These are phyloP conservation scores for Desmophyllum pertusum DNA, from an alignment of 92 coral and sea anemone species.

Conservation along the genomic window DNA sequence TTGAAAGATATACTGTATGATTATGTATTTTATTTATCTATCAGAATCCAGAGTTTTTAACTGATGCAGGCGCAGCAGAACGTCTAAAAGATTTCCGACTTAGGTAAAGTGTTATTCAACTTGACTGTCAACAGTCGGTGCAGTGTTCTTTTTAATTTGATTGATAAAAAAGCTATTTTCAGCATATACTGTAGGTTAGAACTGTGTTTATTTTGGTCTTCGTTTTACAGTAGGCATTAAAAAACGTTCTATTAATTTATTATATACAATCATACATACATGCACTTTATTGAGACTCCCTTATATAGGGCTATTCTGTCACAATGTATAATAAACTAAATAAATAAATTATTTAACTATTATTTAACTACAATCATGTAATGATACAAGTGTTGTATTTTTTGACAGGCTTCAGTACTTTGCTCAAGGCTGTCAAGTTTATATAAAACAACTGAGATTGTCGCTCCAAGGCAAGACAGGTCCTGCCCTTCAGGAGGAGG, in stretches of 20 bases:
- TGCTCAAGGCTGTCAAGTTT: constrained; percentile 98
- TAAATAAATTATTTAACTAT: no score
- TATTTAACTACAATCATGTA: no score
- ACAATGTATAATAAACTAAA: no score
- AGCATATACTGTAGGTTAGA: background rate
- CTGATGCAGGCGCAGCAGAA: constrained; percentile 76
- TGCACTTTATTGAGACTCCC: no score
- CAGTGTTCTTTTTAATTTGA: background rate
- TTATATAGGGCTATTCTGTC: no score
- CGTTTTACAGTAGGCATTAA: background rate
- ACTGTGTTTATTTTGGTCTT: background rate
- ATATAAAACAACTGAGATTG: constrained; percentile 89
- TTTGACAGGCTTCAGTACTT: constrained; percentile 88
- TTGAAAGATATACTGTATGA: background rate
- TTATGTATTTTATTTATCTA: constrained; percentile 12
- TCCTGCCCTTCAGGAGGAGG: constrained; percentile 85
- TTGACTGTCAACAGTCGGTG: background rate
- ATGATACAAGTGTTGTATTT: no score
- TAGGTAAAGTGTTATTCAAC: constrained; percentile 53
- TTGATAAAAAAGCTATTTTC: no score
- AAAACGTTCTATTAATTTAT: background rate
- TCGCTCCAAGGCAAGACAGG: constrained; percentile 86
- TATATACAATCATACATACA: no score
- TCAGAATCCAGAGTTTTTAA: constrained; percentile 90
- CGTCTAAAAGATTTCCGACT: constrained; percentile 89